Conservation (phyloP, 2,888 invertebrate species). For the Ectemnius cavifrons region DNA sequence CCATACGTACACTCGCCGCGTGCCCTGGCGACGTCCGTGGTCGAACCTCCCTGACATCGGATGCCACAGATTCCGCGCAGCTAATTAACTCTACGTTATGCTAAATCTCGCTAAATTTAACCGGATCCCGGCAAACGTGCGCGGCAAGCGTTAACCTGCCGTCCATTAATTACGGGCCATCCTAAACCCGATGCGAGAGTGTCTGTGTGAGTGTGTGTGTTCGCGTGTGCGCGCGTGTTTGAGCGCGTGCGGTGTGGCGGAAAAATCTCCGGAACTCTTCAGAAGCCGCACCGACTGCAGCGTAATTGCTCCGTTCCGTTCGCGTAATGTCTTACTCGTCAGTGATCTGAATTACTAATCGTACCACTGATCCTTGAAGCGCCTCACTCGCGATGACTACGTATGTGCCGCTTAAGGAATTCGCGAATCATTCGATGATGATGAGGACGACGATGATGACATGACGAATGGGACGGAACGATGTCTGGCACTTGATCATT, state of each 20-base stretch:
- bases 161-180: conserved; percentile 59
- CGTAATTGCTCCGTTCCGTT: conserved; percentile 46
- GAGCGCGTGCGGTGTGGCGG: conserved; percentile 23
- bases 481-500: no score
- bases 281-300: conserved; percentile 44
- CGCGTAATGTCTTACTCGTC: conserved; percentile 69
- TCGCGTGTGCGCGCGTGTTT: no score
- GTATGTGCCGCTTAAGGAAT: conserved; percentile 16
- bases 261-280: conserved; percentile 59
- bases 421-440: no score
- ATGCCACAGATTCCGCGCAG: conserved; percentile 74
- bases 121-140: conserved; percentile 14
- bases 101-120: conserved; percentile 75
- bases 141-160: conserved; percentile 31
- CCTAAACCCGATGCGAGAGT: conserved; percentile 45
- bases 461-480: no score
- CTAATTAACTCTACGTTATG: conserved; percentile 77
- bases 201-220: no score
- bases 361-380: conserved; percentile 35
- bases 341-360: conserved; percentile 68
- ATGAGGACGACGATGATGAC: no score
- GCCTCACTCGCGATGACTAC: conserved; percentile 2
- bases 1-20: conserved; percentile 28
- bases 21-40: conserved; percentile 32
- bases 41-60: conserved; percentile 44